Conservation (phyloP, 2,797 vertebrate genomes). For the Champsocephalus gunnari region DNA sequence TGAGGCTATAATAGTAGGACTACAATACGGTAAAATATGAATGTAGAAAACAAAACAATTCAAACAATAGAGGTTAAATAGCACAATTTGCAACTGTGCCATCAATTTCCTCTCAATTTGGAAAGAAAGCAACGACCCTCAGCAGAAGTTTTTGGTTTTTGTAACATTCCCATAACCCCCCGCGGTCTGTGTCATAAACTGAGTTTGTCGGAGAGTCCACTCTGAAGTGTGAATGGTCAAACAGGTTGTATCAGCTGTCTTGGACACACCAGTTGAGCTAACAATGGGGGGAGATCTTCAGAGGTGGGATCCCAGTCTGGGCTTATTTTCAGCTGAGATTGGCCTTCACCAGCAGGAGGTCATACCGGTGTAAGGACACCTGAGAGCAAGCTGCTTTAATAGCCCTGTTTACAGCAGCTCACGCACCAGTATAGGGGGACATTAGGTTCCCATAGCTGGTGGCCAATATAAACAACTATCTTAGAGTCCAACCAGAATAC, state of each 20-base stretch:
- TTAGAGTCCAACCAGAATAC: constrained; percentile 11
- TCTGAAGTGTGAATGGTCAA: constrained; percentile 18
- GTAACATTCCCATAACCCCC: not conserved
- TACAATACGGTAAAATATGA: not conserved
- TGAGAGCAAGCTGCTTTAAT: constrained; percentile 48
- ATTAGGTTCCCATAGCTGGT: constrained; percentile 51
- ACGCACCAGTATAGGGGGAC: constrained; percentile 21
- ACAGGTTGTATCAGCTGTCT: constrained; percentile 73
- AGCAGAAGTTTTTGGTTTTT: not conserved
- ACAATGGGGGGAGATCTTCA: constrained; percentile 34
- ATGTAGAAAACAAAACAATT: not conserved
- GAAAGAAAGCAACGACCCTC: not conserved
- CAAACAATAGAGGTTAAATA: not conserved
- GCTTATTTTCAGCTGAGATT: constrained; percentile 42
- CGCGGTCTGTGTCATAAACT: constrained; percentile 1
- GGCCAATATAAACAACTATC: constrained; percentile 54
- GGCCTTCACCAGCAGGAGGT: constrained; percentile 52
- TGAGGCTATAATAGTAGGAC: not conserved
- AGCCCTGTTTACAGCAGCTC: constrained; percentile 50
- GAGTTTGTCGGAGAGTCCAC: constrained; percentile 13
- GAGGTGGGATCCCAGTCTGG: constrained; percentile 42
- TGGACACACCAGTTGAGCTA: constrained; percentile 54
- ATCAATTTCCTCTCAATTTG: not conserved
- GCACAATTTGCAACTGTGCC: not conserved
- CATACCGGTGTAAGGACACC: constrained; percentile 54